Evolutionary conservation across 1,140 invertebrate species (phyloP).

Genomic region (Luehdorfia chinensis): DNA sequence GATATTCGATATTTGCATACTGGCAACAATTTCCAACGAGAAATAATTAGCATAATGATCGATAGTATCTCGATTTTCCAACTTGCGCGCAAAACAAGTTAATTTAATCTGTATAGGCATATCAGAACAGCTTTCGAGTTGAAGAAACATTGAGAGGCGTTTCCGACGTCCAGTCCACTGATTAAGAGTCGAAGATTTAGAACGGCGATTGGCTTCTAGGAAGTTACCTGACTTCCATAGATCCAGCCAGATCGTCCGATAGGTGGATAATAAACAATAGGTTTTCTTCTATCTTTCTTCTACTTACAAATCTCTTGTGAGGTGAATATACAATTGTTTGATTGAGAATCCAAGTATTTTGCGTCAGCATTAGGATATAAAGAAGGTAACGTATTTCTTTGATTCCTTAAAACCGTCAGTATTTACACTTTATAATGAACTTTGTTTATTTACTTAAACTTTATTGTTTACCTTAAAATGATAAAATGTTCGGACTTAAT

Average conservation of each 20-base stretch:
- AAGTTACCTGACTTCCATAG: conserved; percentile 12
- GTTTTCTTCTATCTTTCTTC: conserved; percentile 7
- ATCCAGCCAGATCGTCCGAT: conserved; percentile 2
- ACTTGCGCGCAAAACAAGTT: conserved; percentile 1
- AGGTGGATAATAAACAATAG: conserved; percentile 6
- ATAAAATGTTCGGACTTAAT: too few relatives aligned
- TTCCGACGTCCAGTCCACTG: conserved; percentile 1
- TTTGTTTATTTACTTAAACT: too few relatives aligned
- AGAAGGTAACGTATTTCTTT: background rate
- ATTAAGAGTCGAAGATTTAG: background rate
- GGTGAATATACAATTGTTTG: conserved; percentile 10
- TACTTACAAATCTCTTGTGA: conserved; percentile 6
- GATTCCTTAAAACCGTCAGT: conserved; percentile 11
- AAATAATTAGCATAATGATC: conserved; percentile 10
- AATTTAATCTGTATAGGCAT: conserved; percentile 1
- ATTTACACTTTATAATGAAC: too few relatives aligned
- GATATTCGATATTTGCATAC: conserved; percentile 9
- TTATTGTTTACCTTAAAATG: too few relatives aligned
- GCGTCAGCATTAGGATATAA: background rate
- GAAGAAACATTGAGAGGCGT: background rate
- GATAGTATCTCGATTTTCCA: conserved; percentile 14
- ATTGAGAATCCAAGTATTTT: background rate
- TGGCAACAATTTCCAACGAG: conserved; percentile 4
- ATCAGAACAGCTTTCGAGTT: conserved; percentile 10
- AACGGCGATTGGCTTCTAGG: conserved; percentile 4